Evolutionary conservation across 2,888 invertebrate genomes (phyloP).

Genomic region (Allacma fusca): DNA sequence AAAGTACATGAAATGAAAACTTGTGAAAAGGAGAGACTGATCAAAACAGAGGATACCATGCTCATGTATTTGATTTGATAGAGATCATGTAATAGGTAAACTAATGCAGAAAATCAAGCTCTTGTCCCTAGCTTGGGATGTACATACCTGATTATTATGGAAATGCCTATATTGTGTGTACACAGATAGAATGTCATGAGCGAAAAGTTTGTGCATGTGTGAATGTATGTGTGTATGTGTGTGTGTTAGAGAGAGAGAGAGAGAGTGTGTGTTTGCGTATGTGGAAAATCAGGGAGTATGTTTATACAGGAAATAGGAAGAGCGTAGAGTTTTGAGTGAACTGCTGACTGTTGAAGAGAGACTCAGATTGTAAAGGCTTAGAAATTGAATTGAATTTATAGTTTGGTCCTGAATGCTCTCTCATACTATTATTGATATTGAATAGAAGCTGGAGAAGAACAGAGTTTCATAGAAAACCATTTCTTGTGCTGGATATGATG

Average conservation of each 20-base stretch:
- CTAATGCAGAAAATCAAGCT: background rate
- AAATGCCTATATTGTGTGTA: background rate
- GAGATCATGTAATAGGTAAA: background rate
- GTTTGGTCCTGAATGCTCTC: conserved; percentile 41
- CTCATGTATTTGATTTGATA: too few species aligned
- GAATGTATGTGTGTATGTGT: conserved; percentile 20
- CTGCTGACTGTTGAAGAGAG: conserved; percentile 46
- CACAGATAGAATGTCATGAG: conserved; percentile 21
- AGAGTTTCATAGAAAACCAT: conserved; percentile 39
- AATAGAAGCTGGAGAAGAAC: conserved; percentile 42
- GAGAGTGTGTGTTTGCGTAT: background rate
- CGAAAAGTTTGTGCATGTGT: conserved; percentile 30
- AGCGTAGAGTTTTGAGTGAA: conserved; percentile 38
- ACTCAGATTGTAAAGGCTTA: conserved; percentile 50
- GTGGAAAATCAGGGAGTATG: conserved; percentile 27
- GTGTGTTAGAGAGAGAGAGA: background rate
- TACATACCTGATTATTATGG: background rate
- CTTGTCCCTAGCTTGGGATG: background rate
- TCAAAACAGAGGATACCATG: too few species aligned
- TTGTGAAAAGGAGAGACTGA: too few species aligned
- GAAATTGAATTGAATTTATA: conserved; percentile 51
- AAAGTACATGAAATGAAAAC: too few species aligned
- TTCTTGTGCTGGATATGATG: conserved; percentile 30
- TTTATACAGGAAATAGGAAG: conserved; percentile 37
- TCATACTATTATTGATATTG: conserved; percentile 34